Conservation (phyloP, 2,888 invertebrate genomes). For the Eupithecia insigniata region DNA sequence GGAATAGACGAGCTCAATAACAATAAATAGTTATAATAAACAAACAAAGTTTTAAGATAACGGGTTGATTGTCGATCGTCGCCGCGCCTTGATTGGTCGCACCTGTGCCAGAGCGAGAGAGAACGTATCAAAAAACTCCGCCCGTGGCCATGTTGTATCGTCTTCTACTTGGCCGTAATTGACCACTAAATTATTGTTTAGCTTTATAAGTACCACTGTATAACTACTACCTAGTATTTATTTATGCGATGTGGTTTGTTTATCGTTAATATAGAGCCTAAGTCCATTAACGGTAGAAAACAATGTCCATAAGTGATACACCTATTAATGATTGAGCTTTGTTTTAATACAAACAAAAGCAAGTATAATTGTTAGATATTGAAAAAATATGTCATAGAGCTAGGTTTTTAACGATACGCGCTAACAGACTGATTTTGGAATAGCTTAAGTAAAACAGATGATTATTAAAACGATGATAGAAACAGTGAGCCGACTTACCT, state of each 20-base stretch:
- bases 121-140: conserved; percentile 61
- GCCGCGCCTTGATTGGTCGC: conserved; percentile 67
- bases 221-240: background rate
- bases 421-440: background rate
- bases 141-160: conserved; percentile 62
- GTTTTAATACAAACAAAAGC: background rate
- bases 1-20: background rate
- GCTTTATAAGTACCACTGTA: background rate
- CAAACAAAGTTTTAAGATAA: conserved; percentile 49
- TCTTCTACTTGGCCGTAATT: conserved; percentile 49
- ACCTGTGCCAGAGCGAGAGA: conserved; percentile 60
- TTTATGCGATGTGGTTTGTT: background rate
- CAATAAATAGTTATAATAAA: conserved; percentile 3
- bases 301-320: background rate
- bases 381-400: background rate
- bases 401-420: background rate
- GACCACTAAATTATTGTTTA: conserved; percentile 53
- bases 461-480: background rate
- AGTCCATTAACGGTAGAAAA: background rate
- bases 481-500: background rate
- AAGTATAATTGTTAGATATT: background rate
- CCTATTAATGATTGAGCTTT: background rate
- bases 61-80: conserved; percentile 59
- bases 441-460: background rate
- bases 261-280: background rate